phyloP scores from a whole-genome alignment of 2,113 vertebrate genomes.

The Mohoua ochrocephala region DNA sequence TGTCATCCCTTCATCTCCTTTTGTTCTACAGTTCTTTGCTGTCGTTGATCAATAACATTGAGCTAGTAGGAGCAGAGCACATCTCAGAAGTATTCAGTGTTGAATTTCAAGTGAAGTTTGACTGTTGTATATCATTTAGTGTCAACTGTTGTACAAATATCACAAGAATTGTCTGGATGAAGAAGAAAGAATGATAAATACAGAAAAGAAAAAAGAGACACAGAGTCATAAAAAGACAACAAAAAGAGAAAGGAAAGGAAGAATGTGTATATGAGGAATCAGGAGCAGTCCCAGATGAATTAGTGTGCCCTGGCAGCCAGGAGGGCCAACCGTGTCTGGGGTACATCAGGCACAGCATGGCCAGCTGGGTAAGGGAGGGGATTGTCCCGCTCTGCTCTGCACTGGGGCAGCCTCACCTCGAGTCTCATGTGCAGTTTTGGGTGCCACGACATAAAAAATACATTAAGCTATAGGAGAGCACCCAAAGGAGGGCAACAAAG shows the following conservation, averaged over 20 bases:
- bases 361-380: accelerated
- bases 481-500: neutral
- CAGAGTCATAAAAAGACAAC: neutral
- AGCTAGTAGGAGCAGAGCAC: neutral
- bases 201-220: neutral
- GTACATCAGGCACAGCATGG: accelerated
- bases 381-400: neutral
- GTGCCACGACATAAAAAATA: accelerated
- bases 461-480: accelerated
- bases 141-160: neutral
- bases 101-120: neutral
- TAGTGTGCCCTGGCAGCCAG: neutral
- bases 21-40: neutral
- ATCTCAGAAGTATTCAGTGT: neutral
- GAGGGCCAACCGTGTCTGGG: accelerated
- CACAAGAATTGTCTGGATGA: neutral
- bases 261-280: neutral
- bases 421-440: neutral
- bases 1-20: neutral
- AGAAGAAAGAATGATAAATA: neutral
- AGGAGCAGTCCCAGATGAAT: neutral
- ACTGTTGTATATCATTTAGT: neutral
- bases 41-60: neutral
- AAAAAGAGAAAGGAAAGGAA: neutral
- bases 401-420: accelerated